These are phyloP conservation scores for Drosophila testacea DNA, from an alignment of 2,888 invertebrate genomes.

Conservation along the genomic window DNA sequence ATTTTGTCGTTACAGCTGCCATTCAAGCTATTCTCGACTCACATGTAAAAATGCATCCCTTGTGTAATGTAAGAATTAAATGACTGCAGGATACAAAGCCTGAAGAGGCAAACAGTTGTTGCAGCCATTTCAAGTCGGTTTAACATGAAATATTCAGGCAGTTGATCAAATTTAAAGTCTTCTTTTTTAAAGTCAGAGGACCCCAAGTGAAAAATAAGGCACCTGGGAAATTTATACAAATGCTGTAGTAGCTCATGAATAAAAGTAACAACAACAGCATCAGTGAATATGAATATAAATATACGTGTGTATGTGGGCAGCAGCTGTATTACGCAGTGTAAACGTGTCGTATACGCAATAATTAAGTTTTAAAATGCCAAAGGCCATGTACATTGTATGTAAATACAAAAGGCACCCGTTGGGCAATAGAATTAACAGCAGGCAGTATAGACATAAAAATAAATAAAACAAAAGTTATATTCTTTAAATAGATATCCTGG, in stretches of 20 bases:
- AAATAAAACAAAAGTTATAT: not conserved
- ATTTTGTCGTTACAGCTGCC: constrained; percentile 6
- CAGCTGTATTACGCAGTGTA: not conserved
- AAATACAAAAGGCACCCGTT: constrained; percentile 25
- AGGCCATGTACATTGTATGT: constrained; percentile 15
- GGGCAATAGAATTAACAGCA: constrained; percentile 26
- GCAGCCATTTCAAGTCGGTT: constrained; percentile 8
- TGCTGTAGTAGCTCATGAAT: constrained; percentile 65
- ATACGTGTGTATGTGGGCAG: not conserved
- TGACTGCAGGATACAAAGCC: constrained; percentile 25
- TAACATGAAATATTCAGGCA: constrained; percentile 34
- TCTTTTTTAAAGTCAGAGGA: constrained; percentile 1
- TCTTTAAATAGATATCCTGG: not conserved
- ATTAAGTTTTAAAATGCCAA: constrained; percentile 45
- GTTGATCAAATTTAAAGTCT: constrained; percentile 42
- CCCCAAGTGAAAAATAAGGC: constrained; percentile 58
- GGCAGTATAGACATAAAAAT: not conserved
- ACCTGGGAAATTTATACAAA: constrained; percentile 73
- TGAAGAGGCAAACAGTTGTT: constrained; percentile 1
- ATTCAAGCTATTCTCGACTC: constrained; percentile 34
- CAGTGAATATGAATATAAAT: not conserved
- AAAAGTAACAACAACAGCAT: constrained; percentile 29
- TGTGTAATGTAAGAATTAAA: constrained; percentile 36
- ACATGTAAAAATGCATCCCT: constrained; percentile 46
- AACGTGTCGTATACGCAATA: constrained; percentile 58